Percentiles rank a stretch among this genome's conserved stretches.
phyloP scores from a whole-genome alignment of 2,888 invertebrate species.

The Plutella xylostella region DNA sequence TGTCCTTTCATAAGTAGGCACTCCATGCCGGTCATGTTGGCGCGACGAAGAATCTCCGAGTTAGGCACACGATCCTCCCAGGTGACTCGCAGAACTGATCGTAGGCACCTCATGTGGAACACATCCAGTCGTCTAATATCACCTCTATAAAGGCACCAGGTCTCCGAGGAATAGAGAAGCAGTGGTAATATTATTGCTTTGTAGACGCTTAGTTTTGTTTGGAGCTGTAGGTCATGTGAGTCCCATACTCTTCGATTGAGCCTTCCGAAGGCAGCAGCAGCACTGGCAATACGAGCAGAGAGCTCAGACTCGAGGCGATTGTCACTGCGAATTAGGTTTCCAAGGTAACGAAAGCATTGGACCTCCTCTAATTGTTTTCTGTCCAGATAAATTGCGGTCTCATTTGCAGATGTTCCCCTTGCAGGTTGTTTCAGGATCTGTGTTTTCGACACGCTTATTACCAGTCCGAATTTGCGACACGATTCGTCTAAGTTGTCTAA shows the following conservation, averaged over 20 bases:
- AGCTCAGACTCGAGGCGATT: constrained; percentile 4
- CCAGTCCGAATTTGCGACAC: constrained; percentile 11
- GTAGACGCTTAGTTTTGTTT: not conserved
- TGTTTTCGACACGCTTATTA: constrained; percentile 8
- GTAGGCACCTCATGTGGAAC: too few relatives aligned
- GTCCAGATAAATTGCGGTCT: not conserved
- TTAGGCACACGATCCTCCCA: too few relatives aligned
- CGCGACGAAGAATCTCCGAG: too few relatives aligned
- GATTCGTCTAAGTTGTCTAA: constrained; percentile 4
- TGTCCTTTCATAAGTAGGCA: too few relatives aligned
- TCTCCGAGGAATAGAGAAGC: too few relatives aligned
- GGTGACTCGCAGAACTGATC: too few relatives aligned
- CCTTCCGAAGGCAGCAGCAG: not conserved
- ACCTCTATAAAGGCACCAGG: too few relatives aligned
- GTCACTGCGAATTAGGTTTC: constrained; percentile 11
- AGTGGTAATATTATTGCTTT: not conserved
- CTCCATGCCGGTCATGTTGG: too few relatives aligned
- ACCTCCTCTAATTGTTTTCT: not conserved
- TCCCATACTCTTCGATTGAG: not conserved
- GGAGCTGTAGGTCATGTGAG: not conserved
- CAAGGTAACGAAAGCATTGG: constrained; percentile 8
- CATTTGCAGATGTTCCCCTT: not conserved
- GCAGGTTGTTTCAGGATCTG: constrained; percentile 10
- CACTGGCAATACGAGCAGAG: not conserved
- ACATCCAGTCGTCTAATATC: too few relatives aligned